Base-by-base conservation (phyloP, 2,797 vertebrate species). In the Lepidocolaptes lacrymiger region DNA sequence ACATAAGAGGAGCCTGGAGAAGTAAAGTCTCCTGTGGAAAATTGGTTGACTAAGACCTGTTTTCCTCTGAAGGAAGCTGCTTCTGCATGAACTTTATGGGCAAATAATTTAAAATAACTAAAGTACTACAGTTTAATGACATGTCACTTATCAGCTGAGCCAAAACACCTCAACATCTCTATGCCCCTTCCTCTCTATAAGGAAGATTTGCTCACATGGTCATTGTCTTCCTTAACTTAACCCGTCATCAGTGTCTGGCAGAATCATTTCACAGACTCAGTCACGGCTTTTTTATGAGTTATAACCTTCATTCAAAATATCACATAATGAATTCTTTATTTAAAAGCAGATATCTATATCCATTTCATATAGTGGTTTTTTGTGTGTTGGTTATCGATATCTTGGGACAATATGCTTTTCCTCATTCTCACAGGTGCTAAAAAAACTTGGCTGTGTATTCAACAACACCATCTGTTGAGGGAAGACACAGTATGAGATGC, bases 71-170 rank as follows among this genome's bases (percentile, higher is more conserved):
- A 73, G 8, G 16, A 58, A 85, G n/a, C 15, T 66, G 46, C 19
- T 89, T 76, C 43, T 73, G 43, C 20, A 9, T 0, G 3, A 39
- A 82, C 18, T 66, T 85, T 43, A 51, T 34, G 8, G 20, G 19
- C 18, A 85, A 76, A 91, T 91, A 88, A 79, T 87, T 82, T 36
- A 79, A 89, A 78, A 75, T 89, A 95, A 55, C 63, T 66, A 92
- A 76, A 72, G 66, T 85, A 89, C 75, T 48, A 51, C 17, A 46
- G 39, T 32, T 89, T 94, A 92, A 87, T 79, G 55, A 76, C 30
- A 48, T 28, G 20, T 1, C 6, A 14, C 39, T 44, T 66, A 43
- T 58, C 55, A 76, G 2, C 21, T 44, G 51, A 79, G 19, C 13
- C 24, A 76, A 88, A 85, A 79, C 32, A 82, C 30, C 62, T 88